Evolutionary conservation across 1,140 invertebrate genomes (phyloP), one percentile per base, ranked within the genome.

Genomic region (Drosophila bocqueti): DNA sequence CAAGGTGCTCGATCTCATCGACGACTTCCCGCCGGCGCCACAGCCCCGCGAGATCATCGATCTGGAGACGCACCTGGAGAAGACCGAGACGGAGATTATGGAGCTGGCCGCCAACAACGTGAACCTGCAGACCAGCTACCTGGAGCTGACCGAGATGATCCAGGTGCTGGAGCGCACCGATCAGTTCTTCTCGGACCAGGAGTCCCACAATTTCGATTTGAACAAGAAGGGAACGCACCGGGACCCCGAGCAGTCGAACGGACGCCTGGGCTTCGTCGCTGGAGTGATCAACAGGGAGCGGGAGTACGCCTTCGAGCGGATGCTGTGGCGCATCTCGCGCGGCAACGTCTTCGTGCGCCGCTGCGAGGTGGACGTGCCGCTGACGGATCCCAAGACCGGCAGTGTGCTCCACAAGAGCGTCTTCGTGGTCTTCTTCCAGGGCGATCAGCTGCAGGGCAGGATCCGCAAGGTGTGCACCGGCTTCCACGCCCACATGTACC

Each of bases 381-480:
- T 99, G 3, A 98, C 98, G 93, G 98, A 99, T 94, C 92, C 89
- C 4, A 61, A 61, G 73, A 94, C 98, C 96, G 98, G 98, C 9
- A 97, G 98, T 86, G 95, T 97, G 92, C 97, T 99, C 9, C 96
- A 96, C 94, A 99, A 99, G 94, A 97, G 96, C 11, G 98, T 99
- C 1, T 99, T 99, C 93, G 98, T 99, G 50, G 90, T 90, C 50
- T 99, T 99, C 94, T 99, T 99, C 95, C 99, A 99, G 98, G 99
- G 99, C 52, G 99, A 99, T 91, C 98, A 99, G 91, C 93, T 99
- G 52, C 99, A 99, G 93, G 95, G 95, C 4, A 95, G 98, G 61
- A 98, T 99, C 7, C 98, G 98, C 93, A 99, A 99, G 93, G 98
- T 99, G 38, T 99, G 98, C 93, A 96, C 97, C 73, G 99, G 98